Evolutionary conservation across 1,140 invertebrate genomes (phyloP), one percentile per base, ranked within the genome.

Genomic region (Tetragnatha versicolor): DNA sequence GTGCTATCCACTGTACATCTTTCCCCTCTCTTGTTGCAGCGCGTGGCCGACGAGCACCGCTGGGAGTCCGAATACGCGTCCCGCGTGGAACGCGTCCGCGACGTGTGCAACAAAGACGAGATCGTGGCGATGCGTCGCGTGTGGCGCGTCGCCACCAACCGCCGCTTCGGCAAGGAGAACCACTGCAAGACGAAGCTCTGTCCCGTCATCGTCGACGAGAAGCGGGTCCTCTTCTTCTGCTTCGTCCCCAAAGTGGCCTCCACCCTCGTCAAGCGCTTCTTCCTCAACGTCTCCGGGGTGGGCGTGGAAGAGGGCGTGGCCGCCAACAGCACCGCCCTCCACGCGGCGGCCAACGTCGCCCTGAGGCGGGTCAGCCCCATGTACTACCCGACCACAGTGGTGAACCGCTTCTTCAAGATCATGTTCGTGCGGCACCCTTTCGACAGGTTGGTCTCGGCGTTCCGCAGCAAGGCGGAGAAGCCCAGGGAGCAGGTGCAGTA

Each of bases 351-450:
- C 20, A 82, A 85, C 33, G 81, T 83, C 37, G 31, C 60, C 2
- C 80, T 84, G 10, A 69, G 80, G 10, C 79, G 81, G 14, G 73
- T 82, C 17, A 80, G 82, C 37, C 80, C 82, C 1, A 66, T 78
- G 66, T 82, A 66, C 37, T 80, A 70, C 22, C 58, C 60, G 3
- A 47, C 70, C 2, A 65, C 81, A n/a, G 58, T 42, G 2, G 22
- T 79, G 14, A 65, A 65, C 35, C 25, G 61, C n/a, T 84, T 82
- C 66, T 84, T 80, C 79, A 85, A 85, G 69, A 82, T 84, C 45
- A 81, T 85, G 22, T 81, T 85, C 37, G 85, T 85, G n/a, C 81
- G 84, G 9, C 84, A 85, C 69, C 85, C 84, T 14, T 83, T 85
- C 73, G 82, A 83, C 27, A n/a, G 42, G 5, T 75, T 85, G 29